Evolutionary conservation across 2,113 vertebrate genomes (phyloP), one percentile per base, ranked within the genome.

Genomic region (Otocyon megalotis): DNA sequence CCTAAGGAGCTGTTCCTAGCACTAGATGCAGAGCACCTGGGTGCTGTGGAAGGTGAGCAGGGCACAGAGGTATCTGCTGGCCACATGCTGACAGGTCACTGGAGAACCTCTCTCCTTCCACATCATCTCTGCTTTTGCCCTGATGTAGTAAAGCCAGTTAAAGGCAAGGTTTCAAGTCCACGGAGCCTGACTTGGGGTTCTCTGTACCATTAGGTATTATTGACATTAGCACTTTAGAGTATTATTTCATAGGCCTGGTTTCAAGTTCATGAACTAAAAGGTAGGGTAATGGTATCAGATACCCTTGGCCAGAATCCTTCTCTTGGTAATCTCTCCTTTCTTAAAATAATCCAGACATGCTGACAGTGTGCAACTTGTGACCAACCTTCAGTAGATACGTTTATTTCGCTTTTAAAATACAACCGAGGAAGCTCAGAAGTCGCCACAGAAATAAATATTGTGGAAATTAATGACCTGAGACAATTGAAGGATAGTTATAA

Each of bases 291-390:
- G 58, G 87, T 88, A 35, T 97, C 65, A 79, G 81, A 43, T 98
- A 97, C 94, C 76, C 94, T 85, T 9, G 14, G 74, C 97, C 63
- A 92, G 81, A 74, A 79, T 85, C 94, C 63, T 94, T 97, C 63
- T 95, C 50, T 96, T 24, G 56, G 19, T 97, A 96, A 96, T 69
- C 81, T 98, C 93, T 97, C 48, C 65, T 97, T 96, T 97, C 80
- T 94, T 62, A 94, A 96, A 35, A 93, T 86, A 88, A 96, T 77
- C 1, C 93, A 96, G 96, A 95, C 76, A 71, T n/a, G 96, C 87
- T 97, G 97, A 98, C 83, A 17, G 69, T 67, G 76, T 97, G 96
- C 97, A 97, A 95, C 91, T n/a, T 94, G 72, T 96, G 58, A 91
- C 9, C 93, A 13, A 16, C 63, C 77, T 60, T 96, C 88, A 88